Percentiles rank a stretch among this genome's conserved stretches.
Evolutionary conservation across 2,888 invertebrate genomes (phyloP).

Genomic region (Lepetodrilus schrolli): DNA sequence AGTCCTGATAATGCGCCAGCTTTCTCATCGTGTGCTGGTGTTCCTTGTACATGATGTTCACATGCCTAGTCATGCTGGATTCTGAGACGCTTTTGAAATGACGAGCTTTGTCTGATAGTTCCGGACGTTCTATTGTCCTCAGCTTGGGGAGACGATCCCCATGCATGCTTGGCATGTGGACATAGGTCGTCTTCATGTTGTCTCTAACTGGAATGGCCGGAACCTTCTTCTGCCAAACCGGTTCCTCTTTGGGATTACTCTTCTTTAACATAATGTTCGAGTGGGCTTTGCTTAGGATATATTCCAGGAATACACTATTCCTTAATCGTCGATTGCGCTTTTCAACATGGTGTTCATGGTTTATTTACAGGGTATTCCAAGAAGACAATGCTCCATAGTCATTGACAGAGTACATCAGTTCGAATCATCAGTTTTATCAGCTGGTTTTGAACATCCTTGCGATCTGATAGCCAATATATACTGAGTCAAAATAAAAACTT

Average conservation of each 20-base stretch:
- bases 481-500: no score
- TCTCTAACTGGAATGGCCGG: constrained; percentile 24
- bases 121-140: neutral
- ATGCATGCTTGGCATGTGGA: neutral
- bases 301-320: neutral
- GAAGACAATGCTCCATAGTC: no score
- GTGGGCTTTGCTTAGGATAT: neutral
- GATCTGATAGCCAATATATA: no score
- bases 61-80: neutral
- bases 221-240: neutral
- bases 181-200: neutral
- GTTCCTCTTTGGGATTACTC: neutral
- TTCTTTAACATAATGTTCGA: neutral
- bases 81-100: neutral
- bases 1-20: constrained; percentile 16
- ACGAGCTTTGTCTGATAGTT: constrained; percentile 10
- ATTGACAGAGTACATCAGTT: no score
- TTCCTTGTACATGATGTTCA: constrained; percentile 32
- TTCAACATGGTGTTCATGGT: no score
- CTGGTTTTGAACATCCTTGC: no score
- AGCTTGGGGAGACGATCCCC: constrained; percentile 5
- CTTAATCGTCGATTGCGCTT: no score
- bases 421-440: no score
- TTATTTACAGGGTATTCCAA: no score
- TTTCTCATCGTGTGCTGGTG: constrained; percentile 23